Evolutionary conservation across 2,797 vertebrate species (phyloP), one percentile per base, ranked within the genome.

Genomic region (Phataginus tricuspis): DNA sequence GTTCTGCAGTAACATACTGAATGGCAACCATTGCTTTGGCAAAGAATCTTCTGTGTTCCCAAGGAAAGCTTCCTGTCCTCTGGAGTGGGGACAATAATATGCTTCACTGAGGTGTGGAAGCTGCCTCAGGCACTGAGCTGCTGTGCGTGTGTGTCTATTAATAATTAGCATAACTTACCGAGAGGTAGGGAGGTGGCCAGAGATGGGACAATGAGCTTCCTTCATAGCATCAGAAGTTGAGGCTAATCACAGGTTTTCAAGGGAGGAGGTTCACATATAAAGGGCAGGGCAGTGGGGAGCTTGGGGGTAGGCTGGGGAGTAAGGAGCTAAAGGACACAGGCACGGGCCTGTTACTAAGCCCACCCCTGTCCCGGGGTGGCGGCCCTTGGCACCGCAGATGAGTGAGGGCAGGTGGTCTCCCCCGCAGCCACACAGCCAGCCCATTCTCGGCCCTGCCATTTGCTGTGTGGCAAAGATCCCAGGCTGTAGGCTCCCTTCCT

Each of bases 111-210:
- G 80, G 75, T 95, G 59, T 39, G 59, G 75, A 87, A 86, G 82
- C 39, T 21, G 83, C 95, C 79, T 79, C 29, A 13, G 96, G 94
- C 89, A 90, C 3, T 71, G 75, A 94, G 75, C 71, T 93, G n/a
- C 83, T 85, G 19, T 87, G 72, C 59, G 13, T 57, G 9, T 80
- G 77, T 74, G 49, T 79, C 82, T 97, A 75, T 88, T 96, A 80
- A 96, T 96, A 96, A 97, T 95, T 93, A 95, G 84, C 63, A 75
- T 75, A 91, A 95, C 96, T 96, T 93, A 96, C 91, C 69, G 80
- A 90, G 86, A 85, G 88, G 61, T 25, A 27, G 72, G 53, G 71
- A 94, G 4, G 0, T 53, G 64, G 91, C 57, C 93, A 91, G 39
- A 77, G 72, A 94, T 63, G 39, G 78, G 71, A 96, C 84, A 71